Base-by-base conservation (phyloP, 2,888 invertebrate species). In the Auanema sp. region DNA sequence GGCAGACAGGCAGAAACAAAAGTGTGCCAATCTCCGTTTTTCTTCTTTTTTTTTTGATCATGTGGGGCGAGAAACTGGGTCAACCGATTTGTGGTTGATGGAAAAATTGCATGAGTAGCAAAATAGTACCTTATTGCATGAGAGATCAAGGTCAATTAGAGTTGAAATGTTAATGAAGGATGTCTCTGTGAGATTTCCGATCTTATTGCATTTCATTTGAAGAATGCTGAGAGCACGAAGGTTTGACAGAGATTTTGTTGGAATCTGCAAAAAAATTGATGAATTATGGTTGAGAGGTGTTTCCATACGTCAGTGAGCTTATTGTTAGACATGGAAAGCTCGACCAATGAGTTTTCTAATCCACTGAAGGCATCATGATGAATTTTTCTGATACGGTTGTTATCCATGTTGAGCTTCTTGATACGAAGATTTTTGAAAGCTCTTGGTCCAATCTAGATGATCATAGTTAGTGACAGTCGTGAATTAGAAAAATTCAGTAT, bases 321-420 rank as follows among this genome's bases (percentile, higher is more conserved):
- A 68, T 85, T 85, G 58, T 80, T 71, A 89, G 85, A 85, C 59
- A 94, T 87, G 84, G 92, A 93, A 47, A 94, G 87, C 84, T 91
- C 93, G 83, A 90, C 90, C 53, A 94, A 75, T 4, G 89, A 88
- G 23, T 87, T 87, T 76, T 93, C 93, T 84, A 93, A 91, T 0
- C 92, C 93, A 6, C 68, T 68, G 72, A 85, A 85, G 2, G 85
- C 85, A 51, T 83, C 69, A 23, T 69, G 65, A 23, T 84, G 80
- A 44, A 85, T 76, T 10, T 59, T 64, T 18, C 69, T 69, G 50
- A 85, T 80, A 2, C 80, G 68, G 52, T 84, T 84, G 61, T 84
- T 79, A 62, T 84, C 79, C 33, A 85, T 63, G 51, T 81, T 81
- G 5, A 85, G 75, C 58, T 81, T 83, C 64, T 83, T 79, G 61